Evolutionary conservation across 2,888 invertebrate genomes (phyloP).

Genomic region (Hypolimnas misippus): DNA sequence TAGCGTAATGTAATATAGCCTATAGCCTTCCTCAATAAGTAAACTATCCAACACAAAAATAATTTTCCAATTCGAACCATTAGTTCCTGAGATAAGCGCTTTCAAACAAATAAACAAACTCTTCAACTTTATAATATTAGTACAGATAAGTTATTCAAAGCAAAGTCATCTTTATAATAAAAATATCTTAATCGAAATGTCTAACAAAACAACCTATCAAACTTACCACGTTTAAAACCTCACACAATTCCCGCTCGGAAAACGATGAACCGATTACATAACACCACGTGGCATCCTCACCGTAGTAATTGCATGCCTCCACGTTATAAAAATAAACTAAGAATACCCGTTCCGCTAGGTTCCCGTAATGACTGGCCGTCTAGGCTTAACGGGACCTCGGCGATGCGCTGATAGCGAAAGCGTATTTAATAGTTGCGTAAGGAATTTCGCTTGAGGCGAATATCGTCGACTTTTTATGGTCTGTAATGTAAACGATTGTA

Average conservation of each 20-base stretch:
- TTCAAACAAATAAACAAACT: too few species aligned
- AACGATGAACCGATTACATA: conserved; percentile 58
- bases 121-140: too few species aligned
- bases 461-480: conserved; percentile 6
- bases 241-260: neutral
- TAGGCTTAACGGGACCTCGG: conserved; percentile 46
- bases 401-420: conserved; percentile 34
- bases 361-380: conserved; percentile 69
- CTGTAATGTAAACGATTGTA: conserved; percentile 4
- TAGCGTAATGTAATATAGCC: too few species aligned
- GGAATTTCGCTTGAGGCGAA: conserved; percentile 12
- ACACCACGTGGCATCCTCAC: conserved; percentile 64
- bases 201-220: conserved; percentile 9
- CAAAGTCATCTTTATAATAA: conserved; percentile 10
- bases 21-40: too few species aligned
- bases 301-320: conserved; percentile 67
- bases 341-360: conserved; percentile 73
- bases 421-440: conserved; percentile 22
- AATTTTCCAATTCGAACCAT: too few species aligned
- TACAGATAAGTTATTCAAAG: too few species aligned
- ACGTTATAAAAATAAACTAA: conserved; percentile 73
- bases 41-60: too few species aligned
- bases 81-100: too few species aligned
- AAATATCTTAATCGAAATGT: too few species aligned
- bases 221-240: conserved; percentile 1